These are phyloP conservation scores for Ichneumoninae sp. DNA, from an alignment of 2,888 invertebrate species.

Conservation along the genomic window DNA sequence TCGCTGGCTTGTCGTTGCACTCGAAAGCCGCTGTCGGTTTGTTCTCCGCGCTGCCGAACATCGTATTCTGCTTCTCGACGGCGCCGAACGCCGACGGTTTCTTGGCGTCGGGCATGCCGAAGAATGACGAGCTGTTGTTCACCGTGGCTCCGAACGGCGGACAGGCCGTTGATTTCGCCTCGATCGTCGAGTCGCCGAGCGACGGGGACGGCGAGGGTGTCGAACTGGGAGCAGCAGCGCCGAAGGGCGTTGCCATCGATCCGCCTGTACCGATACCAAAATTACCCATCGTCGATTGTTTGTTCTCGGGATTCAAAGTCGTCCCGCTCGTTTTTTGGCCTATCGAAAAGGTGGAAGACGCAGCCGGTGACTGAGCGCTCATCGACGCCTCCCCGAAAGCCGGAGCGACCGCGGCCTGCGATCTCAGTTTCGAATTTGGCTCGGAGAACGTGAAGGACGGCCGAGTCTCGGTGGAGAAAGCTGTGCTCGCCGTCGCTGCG, in stretches of 20 bases:
- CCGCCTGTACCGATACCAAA: slow-evolving; percentile 43
- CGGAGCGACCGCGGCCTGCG: slow-evolving; percentile 27
- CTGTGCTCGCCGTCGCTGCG: background rate
- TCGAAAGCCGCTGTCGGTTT: slow-evolving; percentile 66
- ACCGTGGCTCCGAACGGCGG: slow-evolving; percentile 31
- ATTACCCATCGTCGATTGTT: slow-evolving; percentile 24
- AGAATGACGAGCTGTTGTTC: slow-evolving; percentile 67
- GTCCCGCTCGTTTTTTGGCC: slow-evolving; percentile 40
- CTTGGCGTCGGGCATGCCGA: slow-evolving; percentile 68
- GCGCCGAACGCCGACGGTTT: slow-evolving; percentile 67
- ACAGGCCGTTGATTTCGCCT: background rate
- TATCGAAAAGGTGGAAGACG: slow-evolving; percentile 69
- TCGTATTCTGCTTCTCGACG: slow-evolving; percentile 66
- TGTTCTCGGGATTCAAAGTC: slow-evolving; percentile 9
- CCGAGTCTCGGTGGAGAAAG: slow-evolving; percentile 37
- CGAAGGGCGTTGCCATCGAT: slow-evolving; percentile 39
- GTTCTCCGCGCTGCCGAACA: slow-evolving; percentile 71
- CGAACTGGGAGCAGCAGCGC: slow-evolving; percentile 17
- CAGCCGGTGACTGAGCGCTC: slow-evolving; percentile 34
- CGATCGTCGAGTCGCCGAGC: slow-evolving; percentile 1
- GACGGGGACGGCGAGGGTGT: slow-evolving; percentile 9
- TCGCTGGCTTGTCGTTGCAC: slow-evolving; percentile 47
- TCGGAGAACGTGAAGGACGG: slow-evolving; percentile 71
- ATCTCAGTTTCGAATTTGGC: slow-evolving; percentile 52
- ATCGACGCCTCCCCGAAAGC: slow-evolving; percentile 48